Evolutionary conservation across 1,140 invertebrate species (phyloP).

Genomic region (Brachionus sp.): DNA sequence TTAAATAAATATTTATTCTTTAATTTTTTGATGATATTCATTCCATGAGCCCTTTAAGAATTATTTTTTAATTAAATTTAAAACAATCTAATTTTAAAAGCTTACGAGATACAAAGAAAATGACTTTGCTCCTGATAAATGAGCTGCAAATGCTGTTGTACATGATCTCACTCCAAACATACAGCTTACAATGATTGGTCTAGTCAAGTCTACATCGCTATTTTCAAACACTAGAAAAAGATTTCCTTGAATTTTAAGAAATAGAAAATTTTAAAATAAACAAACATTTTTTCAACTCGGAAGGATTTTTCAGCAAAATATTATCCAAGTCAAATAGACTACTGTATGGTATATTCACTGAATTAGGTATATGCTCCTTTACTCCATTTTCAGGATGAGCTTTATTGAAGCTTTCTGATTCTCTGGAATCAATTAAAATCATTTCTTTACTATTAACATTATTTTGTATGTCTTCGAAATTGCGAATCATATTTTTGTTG

Average conservation of each 20-base stretch:
- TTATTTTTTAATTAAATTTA: background rate
- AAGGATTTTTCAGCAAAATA: background rate
- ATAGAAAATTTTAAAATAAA: background rate
- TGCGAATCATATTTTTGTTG: background rate
- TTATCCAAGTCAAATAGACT: conserved; percentile 6
- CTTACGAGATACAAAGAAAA: background rate
- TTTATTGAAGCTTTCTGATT: background rate
- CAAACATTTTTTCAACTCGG: background rate
- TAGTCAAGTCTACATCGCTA: background rate
- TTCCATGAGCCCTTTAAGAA: conserved; percentile 42
- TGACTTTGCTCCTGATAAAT: background rate
- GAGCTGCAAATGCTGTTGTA: conserved; percentile 9
- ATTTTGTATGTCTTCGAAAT: background rate
- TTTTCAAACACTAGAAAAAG: conserved; percentile 12
- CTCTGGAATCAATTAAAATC: conserved; percentile 9
- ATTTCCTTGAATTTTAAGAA: background rate
- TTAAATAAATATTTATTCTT: background rate
- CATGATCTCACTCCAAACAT: conserved; percentile 16
- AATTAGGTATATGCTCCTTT: background rate
- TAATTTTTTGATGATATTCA: conserved; percentile 14
- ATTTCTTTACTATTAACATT: background rate
- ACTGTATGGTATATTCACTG: conserved; percentile 39
- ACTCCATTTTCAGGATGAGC: background rate
- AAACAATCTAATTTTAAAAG: background rate
- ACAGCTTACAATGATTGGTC: background rate